Evolutionary conservation across 2,888 invertebrate species (phyloP), one percentile per base, ranked within the genome.

Genomic region (Rhogogaster chlorosoma): DNA sequence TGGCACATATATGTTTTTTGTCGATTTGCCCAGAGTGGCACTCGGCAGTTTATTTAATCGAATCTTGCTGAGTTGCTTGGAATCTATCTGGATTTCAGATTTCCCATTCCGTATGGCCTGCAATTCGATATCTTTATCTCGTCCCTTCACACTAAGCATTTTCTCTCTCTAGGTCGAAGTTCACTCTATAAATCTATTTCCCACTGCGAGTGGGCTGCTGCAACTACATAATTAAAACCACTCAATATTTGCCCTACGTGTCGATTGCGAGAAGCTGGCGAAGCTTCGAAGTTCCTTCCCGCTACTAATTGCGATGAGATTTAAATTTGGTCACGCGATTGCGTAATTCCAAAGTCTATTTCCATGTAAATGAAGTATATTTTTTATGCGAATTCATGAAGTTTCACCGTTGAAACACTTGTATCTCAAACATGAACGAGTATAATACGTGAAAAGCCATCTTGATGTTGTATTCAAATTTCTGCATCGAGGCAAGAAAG

Each of bases 21-120:
- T 61, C 80, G 80, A 80, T 80, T 61, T 80, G 5, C 38, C 49
- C 61, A 80, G 80, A 80, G 57, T 57, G 61, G 80, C 49, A 80
- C 80, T 80, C 80, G 80, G 61, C 80, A 61, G 61, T 80, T 80
- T 61, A 80, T 80, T 80, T 80, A 80, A 80, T 80, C 61, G 80
- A 80, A 80, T 80, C 80, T 80, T 80, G 80, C 80, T 61, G 80
- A 61, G 61, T 80, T 61, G 61, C 38, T 80, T 42, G 36, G 22
- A 80, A 80, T 80, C 80, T 61, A 80, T 80, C 61, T 80, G 61
- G 61, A 61, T 61, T 80, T 80, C 80, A 57, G 80, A 80, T 80
- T 57, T 80, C 61, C 38, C 38, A 80, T 80, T 80, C 38, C 80
- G 61, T 80, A 36, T 80, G 61, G n/a, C 22, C 61, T 38, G 61